These are phyloP conservation scores for Peromyscus aztecus DNA, from an alignment of 2,797 vertebrate genomes.

Conservation along the genomic window DNA sequence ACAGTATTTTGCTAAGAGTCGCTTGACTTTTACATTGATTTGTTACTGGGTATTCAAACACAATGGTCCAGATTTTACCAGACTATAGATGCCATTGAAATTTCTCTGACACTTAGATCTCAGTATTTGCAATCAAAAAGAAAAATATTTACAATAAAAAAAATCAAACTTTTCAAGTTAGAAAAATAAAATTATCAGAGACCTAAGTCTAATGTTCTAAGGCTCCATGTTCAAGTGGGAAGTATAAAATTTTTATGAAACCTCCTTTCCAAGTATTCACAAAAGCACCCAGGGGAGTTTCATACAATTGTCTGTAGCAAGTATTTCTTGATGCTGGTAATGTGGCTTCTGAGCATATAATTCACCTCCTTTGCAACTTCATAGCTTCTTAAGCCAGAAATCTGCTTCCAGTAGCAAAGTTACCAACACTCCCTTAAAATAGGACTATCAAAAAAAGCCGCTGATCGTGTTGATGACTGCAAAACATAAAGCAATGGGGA, in stretches of 20 bases:
- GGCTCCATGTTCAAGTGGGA: neutral
- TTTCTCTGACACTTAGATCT: neutral
- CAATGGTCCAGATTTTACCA: neutral
- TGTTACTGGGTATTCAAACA: neutral
- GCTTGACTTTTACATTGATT: slow-evolving; percentile 45
- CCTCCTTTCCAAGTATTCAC: slow-evolving; percentile 12
- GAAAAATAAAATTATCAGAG: slow-evolving; percentile 30
- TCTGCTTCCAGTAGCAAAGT: neutral
- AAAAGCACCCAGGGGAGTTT: slow-evolving; percentile 21
- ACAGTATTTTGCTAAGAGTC: neutral
- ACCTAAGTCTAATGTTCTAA: neutral
- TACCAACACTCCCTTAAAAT: neutral
- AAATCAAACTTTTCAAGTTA: slow-evolving; percentile 19
- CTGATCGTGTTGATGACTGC: neutral
- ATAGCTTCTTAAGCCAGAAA: neutral
- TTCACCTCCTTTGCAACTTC: neutral
- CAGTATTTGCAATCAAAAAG: neutral
- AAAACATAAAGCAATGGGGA: neutral
- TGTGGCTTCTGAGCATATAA: neutral
- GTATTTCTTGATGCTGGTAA: neutral
- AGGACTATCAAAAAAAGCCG: neutral
- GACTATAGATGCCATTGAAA: slow-evolving; percentile 8
- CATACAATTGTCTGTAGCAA: neutral
- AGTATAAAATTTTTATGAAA: neutral
- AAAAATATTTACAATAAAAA: neutral